Evolutionary conservation across 2,888 invertebrate species (phyloP).

Genomic region (Nineta flava): DNA sequence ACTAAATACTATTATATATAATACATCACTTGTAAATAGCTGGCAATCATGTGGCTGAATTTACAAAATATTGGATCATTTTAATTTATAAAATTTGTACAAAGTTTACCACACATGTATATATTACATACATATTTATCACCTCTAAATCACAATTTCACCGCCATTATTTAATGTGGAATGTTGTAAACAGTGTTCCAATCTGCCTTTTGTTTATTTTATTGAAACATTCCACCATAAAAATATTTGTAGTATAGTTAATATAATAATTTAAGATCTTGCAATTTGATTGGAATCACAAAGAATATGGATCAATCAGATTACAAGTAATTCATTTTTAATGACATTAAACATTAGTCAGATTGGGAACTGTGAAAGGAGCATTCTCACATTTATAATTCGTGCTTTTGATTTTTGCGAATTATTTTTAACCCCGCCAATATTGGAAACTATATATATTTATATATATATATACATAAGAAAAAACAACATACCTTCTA

Average conservation of each 20-base stretch:
- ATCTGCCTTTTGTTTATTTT: constrained; percentile 33
- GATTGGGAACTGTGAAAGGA: constrained; percentile 66
- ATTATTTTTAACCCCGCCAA: constrained; percentile 14
- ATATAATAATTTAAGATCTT: not conserved
- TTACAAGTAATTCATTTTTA: not conserved
- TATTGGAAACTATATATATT: constrained; percentile 4
- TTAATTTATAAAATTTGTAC: not conserved
- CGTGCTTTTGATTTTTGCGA: constrained; percentile 16
- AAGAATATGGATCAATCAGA: not conserved
- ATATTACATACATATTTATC: not conserved
- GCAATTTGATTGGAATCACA: constrained; percentile 1
- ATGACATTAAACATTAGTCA: constrained; percentile 28
- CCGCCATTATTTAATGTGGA: constrained; percentile 28
- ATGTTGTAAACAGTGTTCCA: constrained; percentile 47
- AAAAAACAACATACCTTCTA: constrained; percentile 11
- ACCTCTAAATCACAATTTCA: not conserved
- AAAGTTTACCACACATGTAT: not conserved
- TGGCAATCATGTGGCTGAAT: not conserved
- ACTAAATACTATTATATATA: not conserved
- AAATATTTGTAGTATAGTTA: constrained; percentile 13
- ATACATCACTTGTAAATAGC: not conserved
- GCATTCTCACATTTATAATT: constrained; percentile 45
- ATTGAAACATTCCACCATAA: constrained; percentile 9
- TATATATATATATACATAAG: no score
- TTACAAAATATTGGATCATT: not conserved